Evolutionary conservation across 2,797 vertebrate species (phyloP).

Genomic region (Schizopygopsis pylzovi): DNA sequence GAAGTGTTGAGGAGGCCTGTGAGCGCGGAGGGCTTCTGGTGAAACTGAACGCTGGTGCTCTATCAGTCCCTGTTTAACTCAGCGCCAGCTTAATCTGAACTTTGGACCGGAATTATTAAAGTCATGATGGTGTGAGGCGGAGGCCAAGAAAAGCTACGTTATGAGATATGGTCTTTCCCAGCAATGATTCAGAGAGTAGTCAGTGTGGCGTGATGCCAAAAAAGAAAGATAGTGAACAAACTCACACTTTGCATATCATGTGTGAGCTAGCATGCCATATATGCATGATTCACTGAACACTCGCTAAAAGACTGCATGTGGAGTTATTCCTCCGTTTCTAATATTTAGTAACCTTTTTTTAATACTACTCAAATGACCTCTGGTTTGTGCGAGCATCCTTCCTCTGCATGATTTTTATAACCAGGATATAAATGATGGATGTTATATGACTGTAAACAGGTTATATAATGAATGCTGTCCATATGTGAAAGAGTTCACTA

Average conservation of each 20-base stretch:
- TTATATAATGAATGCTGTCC: neutral
- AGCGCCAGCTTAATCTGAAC: conserved; percentile 40
- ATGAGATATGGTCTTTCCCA: conserved; percentile 9
- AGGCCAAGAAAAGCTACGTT: neutral
- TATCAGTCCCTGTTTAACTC: conserved; percentile 47
- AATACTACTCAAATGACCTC: neutral
- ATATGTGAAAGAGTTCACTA: neutral
- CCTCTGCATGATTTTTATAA: neutral
- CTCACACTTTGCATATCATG: neutral
- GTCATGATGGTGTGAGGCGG: neutral
- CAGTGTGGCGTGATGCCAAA: conserved; percentile 2
- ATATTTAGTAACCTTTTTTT: neutral
- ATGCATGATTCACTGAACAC: neutral
- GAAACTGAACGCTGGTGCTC: conserved; percentile 54
- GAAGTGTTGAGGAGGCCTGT: conserved; percentile 25
- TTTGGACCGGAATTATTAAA: conserved; percentile 70
- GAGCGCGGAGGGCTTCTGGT: conserved; percentile 48
- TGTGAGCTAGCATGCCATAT: neutral
- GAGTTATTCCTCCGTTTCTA: neutral
- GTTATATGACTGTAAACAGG: neutral
- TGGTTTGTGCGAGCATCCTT: neutral
- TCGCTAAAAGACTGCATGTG: neutral
- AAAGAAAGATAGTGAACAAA: neutral
- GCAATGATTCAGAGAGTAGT: neutral
- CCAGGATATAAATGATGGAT: neutral